A percentile compares a stretch with the other conserved stretches of the same genome.
Evolutionary conservation across 2,888 invertebrate species (phyloP).

Genomic region (Epirrhoe alternata): DNA sequence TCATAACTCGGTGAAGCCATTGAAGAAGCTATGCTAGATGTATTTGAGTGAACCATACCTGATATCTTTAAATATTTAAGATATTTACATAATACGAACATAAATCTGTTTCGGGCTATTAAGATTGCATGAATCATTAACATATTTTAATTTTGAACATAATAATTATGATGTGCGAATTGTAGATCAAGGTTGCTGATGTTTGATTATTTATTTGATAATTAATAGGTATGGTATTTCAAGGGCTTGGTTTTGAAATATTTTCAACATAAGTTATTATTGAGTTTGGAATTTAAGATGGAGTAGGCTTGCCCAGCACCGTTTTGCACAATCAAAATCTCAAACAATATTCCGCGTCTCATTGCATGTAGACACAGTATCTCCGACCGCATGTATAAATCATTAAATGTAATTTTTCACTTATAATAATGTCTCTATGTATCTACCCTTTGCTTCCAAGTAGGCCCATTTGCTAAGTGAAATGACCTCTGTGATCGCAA

Average conservation of each 20-base stretch:
- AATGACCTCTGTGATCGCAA: constrained; percentile 18
- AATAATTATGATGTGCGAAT: constrained; percentile 17
- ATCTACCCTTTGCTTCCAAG: no score
- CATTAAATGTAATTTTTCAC: no score
- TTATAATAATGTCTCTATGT: no score
- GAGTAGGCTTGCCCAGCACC: no score
- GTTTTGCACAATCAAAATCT: no score
- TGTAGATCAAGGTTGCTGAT: constrained; percentile 14
- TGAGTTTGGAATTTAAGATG: no score
- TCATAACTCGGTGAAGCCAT: neutral
- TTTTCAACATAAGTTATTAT: neutral
- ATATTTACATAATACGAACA: constrained; percentile 14
- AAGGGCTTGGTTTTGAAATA: neutral
- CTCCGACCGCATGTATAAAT: no score
- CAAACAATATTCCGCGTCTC: no score
- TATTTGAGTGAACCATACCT: neutral
- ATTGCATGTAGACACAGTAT: no score
- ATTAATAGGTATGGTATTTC: neutral
- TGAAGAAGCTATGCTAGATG: neutral
- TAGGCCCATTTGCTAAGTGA: neutral
- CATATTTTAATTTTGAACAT: constrained; percentile 5
- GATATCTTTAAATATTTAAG: constrained; percentile 1
- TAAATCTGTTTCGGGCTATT: constrained; percentile 4
- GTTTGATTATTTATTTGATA: neutral
- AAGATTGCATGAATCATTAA: constrained; percentile 12